phyloP scores from a whole-genome alignment of 2,113 vertebrate species.

The Nycticebus coucang region DNA sequence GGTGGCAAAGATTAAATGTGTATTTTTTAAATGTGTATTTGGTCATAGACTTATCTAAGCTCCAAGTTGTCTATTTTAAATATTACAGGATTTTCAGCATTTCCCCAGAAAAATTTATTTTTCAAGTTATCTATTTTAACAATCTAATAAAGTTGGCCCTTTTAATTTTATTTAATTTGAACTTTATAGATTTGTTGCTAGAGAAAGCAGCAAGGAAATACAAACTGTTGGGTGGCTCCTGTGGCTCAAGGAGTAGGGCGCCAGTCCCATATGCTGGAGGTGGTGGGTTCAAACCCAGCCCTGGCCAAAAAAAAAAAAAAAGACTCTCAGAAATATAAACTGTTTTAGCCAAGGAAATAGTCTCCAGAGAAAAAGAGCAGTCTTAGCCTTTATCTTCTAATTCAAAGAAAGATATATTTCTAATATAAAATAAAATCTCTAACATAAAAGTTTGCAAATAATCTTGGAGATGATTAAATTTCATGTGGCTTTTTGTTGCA shows the following conservation, averaged over 20 bases:
- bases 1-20: not conserved
- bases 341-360: slow-evolving; percentile 41
- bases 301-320: too few relatives aligned
- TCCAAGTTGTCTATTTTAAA: slow-evolving; percentile 11
- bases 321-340: slow-evolving; percentile 36
- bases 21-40: too few relatives aligned
- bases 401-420: slow-evolving; percentile 50
- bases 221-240: too few relatives aligned
- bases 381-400: slow-evolving; percentile 3
- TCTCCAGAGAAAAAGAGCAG: not conserved
- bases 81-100: not conserved
- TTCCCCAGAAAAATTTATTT: slow-evolving; percentile 50
- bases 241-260: too few relatives aligned
- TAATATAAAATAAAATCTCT: slow-evolving; percentile 25
- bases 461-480: slow-evolving; percentile 46
- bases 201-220: slow-evolving; percentile 30
- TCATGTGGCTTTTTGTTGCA: slow-evolving; percentile 7
- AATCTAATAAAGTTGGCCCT: slow-evolving; percentile 21
- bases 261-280: too few relatives aligned
- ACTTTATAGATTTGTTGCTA: slow-evolving; percentile 50
- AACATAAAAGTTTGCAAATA: slow-evolving; percentile 44
- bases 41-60: slow-evolving; percentile 14
- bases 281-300: too few relatives aligned
- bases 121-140: slow-evolving; percentile 44
- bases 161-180: slow-evolving; percentile 48